Percentiles rank a stretch among this genome's conserved stretches.
Conservation (phyloP, 2,797 vertebrate genomes). For the Myotis vivesi region DNA sequence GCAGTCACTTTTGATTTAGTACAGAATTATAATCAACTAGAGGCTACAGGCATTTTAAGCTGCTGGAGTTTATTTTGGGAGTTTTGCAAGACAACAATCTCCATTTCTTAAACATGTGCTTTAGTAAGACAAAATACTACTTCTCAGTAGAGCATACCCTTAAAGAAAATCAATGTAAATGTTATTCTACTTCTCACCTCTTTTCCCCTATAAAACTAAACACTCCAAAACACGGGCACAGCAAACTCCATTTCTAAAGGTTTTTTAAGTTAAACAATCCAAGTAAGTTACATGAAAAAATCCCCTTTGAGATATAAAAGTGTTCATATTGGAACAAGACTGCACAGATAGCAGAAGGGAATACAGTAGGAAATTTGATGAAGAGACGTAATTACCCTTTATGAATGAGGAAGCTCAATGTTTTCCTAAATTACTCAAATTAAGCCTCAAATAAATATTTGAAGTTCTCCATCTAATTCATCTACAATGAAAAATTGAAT, state of each 20-base stretch:
- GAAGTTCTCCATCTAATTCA: conserved; percentile 72
- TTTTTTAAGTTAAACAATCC: conserved; percentile 55
- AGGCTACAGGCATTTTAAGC: conserved; percentile 67
- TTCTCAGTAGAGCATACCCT: conserved; percentile 53
- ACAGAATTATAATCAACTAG: conserved; percentile 72
- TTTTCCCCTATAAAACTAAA: conserved; percentile 45
- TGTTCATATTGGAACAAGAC: conserved; percentile 38
- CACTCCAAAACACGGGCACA: conserved; percentile 8
- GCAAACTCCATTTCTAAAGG: conserved; percentile 51
- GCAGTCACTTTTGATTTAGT: conserved; percentile 80
- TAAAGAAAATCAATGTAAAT: conserved; percentile 63
- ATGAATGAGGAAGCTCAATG: conserved; percentile 73
- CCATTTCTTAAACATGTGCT: conserved; percentile 59
- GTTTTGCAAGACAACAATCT: conserved; percentile 58
- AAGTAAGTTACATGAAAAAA: conserved; percentile 1
- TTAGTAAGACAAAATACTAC: conserved; percentile 66
- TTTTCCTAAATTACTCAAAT: conserved; percentile 79
- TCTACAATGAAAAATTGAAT: conserved; percentile 71
- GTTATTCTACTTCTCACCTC: conserved; percentile 59
- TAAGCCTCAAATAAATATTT: conserved; percentile 80
- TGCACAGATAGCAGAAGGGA: conserved; percentile 45
- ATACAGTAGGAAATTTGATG: conserved; percentile 59
- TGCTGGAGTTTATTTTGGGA: conserved; percentile 60
- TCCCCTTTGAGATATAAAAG: conserved; percentile 51
- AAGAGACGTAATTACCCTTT: conserved; percentile 75